Evolutionary conservation across 1,140 invertebrate species (phyloP).

Genomic region (Stenopsyche tienmushanensis): DNA sequence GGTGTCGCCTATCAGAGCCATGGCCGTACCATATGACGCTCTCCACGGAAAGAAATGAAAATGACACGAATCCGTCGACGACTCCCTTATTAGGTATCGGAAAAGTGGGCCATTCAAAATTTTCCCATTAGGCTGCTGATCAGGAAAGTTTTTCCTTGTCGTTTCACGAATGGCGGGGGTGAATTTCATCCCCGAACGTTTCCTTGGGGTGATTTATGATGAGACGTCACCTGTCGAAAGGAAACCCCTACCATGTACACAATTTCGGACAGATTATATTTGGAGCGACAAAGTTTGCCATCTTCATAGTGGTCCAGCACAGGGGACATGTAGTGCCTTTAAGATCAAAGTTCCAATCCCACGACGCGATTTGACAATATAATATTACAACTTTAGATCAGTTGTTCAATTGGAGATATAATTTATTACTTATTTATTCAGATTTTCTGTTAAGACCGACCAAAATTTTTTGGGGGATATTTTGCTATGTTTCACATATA

Average conservation of each 20-base stretch:
- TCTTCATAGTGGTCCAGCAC: too few species aligned
- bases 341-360: too few species aligned
- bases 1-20: too few species aligned
- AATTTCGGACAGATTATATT: neutral
- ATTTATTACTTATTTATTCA: too few species aligned
- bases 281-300: too few species aligned
- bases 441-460: too few species aligned
- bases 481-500: too few species aligned
- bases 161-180: neutral
- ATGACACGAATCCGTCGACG: neutral
- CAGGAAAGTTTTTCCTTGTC: neutral
- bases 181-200: neutral
- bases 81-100: neutral
- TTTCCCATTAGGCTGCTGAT: slow-evolving; percentile 13
- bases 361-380: too few species aligned
- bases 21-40: neutral
- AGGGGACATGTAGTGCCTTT: too few species aligned
- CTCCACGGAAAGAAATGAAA: neutral
- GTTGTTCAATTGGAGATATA: too few species aligned
- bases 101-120: neutral
- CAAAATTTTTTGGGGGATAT: too few species aligned
- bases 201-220: neutral
- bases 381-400: too few species aligned
- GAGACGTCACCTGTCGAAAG: slow-evolving; percentile 3
- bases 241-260: neutral